Conservation (phyloP, 1,140 invertebrate species). For the Mizuhopecten yessoensis region DNA sequence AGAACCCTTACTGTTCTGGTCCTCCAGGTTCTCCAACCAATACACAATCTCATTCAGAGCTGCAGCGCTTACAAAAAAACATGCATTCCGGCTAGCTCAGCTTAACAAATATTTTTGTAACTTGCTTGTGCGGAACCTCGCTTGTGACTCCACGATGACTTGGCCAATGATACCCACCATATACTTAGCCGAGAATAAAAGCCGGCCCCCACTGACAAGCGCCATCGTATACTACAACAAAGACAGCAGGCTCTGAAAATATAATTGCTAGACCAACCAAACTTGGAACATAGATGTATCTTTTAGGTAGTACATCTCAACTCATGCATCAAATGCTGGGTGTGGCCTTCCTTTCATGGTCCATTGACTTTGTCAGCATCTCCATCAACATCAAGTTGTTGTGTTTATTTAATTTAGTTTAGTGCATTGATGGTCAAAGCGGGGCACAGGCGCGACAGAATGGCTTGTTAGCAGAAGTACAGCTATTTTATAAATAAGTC, state of each 20-base stretch:
- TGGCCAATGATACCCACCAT: slow-evolving; percentile 43
- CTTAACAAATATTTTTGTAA: slow-evolving; percentile 1
- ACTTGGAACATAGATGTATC: too few species aligned
- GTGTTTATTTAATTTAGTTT: too few species aligned
- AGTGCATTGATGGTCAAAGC: too few species aligned
- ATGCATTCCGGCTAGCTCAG: slow-evolving; percentile 36
- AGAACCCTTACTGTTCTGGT: neutral
- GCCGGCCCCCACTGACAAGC: neutral
- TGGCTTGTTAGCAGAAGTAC: too few species aligned
- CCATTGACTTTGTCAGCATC: too few species aligned
- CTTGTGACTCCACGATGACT: neutral
- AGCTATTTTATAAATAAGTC: too few species aligned
- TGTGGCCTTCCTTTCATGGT: too few species aligned
- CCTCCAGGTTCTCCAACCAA: neutral
- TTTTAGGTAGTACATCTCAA: too few species aligned
- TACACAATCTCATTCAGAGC: neutral
- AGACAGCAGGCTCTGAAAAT: neutral
- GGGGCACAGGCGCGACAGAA: too few species aligned
- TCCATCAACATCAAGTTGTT: too few species aligned
- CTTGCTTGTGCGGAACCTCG: neutral
- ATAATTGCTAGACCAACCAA: too few species aligned
- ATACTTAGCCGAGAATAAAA: slow-evolving; percentile 13
- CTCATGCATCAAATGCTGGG: too few species aligned
- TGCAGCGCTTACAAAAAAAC: neutral
- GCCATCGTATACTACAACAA: neutral